Conservation (phyloP, 2,888 invertebrate species). For the Agrilus cyanescens region DNA sequence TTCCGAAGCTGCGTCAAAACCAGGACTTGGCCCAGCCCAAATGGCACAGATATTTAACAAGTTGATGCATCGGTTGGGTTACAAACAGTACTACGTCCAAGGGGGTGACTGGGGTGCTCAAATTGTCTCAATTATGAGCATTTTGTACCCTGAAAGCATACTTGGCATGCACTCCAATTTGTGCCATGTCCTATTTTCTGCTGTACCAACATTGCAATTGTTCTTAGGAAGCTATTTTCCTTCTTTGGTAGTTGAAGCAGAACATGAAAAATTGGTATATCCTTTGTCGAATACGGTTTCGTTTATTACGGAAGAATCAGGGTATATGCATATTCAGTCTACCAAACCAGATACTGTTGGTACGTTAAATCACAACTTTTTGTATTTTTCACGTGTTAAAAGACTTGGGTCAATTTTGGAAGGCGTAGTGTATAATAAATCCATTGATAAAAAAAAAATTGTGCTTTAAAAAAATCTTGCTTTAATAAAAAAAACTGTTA, state of each 20-base stretch:
- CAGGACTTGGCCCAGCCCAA: constrained; percentile 47
- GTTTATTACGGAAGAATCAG: constrained; percentile 39
- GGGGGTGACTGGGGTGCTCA: constrained; percentile 76
- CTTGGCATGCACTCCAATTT: constrained; percentile 48
- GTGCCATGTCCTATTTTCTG: constrained; percentile 10
- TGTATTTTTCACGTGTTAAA: too few relatives aligned
- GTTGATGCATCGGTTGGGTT: constrained; percentile 58
- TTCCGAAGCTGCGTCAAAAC: constrained; percentile 39
- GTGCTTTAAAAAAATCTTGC: too few relatives aligned
- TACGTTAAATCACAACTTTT: constrained; percentile 26
- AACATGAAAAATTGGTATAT: constrained; percentile 39
- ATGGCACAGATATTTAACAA: constrained; percentile 49
- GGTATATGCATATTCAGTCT: constrained; percentile 66
- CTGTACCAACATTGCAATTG: constrained; percentile 4
- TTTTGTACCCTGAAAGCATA: constrained; percentile 48
- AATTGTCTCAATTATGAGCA: constrained; percentile 50
- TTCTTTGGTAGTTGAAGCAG: constrained; percentile 40
- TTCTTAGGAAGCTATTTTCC: constrained; percentile 41
- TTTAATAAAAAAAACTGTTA: too few relatives aligned
- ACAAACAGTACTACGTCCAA: constrained; percentile 55
- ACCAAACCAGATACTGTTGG: constrained; percentile 85
- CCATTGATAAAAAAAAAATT: too few relatives aligned
- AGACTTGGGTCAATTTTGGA: too few relatives aligned
- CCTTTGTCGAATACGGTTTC: constrained; percentile 38
- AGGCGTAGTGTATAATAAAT: too few relatives aligned